phyloP scores from a whole-genome alignment of 2,888 invertebrate species.

The Rhaphigaster nebulosa region DNA sequence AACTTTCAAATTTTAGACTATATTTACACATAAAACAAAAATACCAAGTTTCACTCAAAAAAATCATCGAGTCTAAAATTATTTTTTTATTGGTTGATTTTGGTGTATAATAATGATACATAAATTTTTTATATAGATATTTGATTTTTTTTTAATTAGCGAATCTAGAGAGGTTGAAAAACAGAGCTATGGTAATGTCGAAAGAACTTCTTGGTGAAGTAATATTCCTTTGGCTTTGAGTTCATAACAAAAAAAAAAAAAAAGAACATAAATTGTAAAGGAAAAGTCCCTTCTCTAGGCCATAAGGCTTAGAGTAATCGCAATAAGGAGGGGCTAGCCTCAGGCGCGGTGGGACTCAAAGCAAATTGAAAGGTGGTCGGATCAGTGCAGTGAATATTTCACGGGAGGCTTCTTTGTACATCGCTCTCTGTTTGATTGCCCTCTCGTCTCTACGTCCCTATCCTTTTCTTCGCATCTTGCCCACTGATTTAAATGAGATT shows the following conservation, averaged over 20 bases:
- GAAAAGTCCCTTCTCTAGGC: background rate
- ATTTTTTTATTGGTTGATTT: too few species aligned
- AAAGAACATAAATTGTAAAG: conserved; percentile 16
- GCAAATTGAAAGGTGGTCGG: conserved; percentile 40
- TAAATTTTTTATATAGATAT: too few species aligned
- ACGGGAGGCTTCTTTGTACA: background rate
- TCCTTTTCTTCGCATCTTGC: too few species aligned
- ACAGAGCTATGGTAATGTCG: background rate
- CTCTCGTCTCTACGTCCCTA: background rate
- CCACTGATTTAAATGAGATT: background rate
- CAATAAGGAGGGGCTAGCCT: background rate
- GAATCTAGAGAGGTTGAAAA: background rate
- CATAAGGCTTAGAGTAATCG: conserved; percentile 2
- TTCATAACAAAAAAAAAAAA: background rate
- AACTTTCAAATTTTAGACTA: too few species aligned
- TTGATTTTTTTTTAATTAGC: background rate
- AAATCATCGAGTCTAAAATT: too few species aligned
- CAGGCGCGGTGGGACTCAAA: background rate
- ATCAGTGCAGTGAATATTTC: conserved; percentile 18
- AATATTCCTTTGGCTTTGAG: conserved; percentile 39
- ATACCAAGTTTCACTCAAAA: too few species aligned
- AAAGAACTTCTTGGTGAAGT: conserved; percentile 10
- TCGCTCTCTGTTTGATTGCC: background rate
- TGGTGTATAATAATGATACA: too few species aligned
- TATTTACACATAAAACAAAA: too few species aligned